Conservation (phyloP, 2,113 vertebrate genomes). For the Chaetops frenatus region DNA sequence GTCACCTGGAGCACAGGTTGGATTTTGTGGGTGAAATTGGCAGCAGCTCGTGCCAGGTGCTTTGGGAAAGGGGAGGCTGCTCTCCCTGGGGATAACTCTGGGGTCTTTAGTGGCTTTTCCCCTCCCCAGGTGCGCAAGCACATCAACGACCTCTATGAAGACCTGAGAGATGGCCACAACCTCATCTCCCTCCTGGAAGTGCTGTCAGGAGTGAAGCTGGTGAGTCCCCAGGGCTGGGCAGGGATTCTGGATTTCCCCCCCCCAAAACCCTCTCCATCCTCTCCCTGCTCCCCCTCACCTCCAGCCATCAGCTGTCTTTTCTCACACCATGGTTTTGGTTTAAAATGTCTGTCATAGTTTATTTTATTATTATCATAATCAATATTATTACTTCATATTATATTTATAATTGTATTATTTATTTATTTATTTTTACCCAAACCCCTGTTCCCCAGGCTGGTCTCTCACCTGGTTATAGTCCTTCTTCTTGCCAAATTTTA, state of each 20-base stretch:
- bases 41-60: neutral
- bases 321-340: neutral
- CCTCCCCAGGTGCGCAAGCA: constrained; percentile 87
- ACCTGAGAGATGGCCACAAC: constrained; percentile 96
- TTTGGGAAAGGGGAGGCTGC: neutral
- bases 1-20: fast-evolving
- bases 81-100: neutral
- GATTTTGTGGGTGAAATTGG: fast-evolving
- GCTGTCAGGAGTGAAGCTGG: constrained; percentile 93
- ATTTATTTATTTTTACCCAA: neutral
- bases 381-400: neutral
- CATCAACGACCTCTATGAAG: constrained; percentile 90
- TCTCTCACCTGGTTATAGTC: neutral
- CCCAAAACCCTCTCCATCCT: fast-evolving
- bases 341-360: neutral
- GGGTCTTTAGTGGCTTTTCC: neutral
- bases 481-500: neutral
- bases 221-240: constrained; percentile 51
- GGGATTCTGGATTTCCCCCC: neutral
- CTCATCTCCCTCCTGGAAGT: constrained; percentile 94
- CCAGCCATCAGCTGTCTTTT: neutral
- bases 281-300: neutral
- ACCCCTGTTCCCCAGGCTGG: neutral
- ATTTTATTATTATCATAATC: neutral
- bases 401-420: neutral